Conservation (phyloP, 2,113 vertebrate genomes). For the Leucoraja erinaceus region DNA sequence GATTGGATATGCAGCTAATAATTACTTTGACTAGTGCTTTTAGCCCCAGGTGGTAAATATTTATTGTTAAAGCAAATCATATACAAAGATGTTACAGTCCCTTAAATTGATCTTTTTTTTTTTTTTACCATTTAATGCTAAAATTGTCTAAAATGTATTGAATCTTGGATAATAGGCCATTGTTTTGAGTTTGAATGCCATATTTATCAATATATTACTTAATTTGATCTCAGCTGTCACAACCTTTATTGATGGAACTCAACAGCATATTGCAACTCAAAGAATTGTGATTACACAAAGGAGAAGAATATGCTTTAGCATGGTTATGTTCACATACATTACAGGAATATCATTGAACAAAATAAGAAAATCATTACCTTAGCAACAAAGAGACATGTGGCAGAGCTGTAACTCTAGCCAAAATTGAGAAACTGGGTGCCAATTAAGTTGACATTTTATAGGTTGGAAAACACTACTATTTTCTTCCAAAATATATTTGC, state of each 20-base stretch:
- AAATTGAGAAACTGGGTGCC: neutral
- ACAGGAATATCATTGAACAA: neutral
- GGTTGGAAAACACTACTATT: neutral
- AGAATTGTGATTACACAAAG: neutral
- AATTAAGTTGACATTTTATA: neutral
- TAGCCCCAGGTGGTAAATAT: neutral
- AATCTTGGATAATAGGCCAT: neutral
- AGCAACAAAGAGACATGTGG: neutral
- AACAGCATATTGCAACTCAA: neutral
- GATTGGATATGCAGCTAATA: neutral
- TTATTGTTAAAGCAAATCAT: slow-evolving; percentile 2
- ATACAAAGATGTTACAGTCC: neutral
- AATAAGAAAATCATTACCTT: neutral
- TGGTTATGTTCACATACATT: neutral
- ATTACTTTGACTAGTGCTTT: neutral
- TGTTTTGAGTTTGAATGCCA: neutral
- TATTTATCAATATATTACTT: neutral
- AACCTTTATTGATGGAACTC: neutral
- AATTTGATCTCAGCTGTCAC: neutral
- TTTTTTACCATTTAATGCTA: neutral
- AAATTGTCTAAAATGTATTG: neutral
- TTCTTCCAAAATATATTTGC: neutral
- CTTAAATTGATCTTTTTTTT: neutral
- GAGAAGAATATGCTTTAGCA: too few species aligned
- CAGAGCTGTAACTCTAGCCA: neutral